Evolutionary conservation across 2,797 vertebrate genomes (phyloP).

Genomic region (Vipera latastei): DNA sequence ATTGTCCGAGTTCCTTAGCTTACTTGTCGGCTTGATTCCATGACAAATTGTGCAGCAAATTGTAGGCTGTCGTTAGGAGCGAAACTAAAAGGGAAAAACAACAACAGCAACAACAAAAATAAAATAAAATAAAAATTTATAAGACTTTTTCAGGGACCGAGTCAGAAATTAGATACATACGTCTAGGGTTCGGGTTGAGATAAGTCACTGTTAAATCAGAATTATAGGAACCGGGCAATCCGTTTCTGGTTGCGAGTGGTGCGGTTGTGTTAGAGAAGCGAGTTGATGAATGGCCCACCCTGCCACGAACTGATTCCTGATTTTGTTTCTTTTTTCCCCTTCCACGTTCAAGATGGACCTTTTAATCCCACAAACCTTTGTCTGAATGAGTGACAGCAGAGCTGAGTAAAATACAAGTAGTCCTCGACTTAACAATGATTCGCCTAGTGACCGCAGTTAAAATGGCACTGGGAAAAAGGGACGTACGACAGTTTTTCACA

Average conservation of each 20-base stretch:
- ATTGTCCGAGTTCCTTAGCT: neutral
- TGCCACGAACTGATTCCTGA: neutral
- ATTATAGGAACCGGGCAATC: no score
- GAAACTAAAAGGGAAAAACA: neutral
- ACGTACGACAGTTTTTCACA: neutral
- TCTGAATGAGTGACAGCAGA: neutral
- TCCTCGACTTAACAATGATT: neutral
- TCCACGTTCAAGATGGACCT: neutral
- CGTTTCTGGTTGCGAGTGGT: neutral
- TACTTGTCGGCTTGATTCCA: neutral
- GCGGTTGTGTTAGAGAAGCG: neutral
- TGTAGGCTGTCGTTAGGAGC: neutral
- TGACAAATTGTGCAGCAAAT: neutral
- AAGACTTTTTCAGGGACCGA: neutral
- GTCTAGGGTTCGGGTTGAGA: neutral
- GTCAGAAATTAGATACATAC: neutral
- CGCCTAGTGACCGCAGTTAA: neutral
- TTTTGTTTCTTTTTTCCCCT: no score
- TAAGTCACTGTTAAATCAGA: no score
- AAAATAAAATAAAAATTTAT: neutral
- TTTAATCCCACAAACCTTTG: accelerated
- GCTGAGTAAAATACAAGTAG: neutral
- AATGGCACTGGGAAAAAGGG: neutral
- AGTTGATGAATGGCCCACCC: neutral
- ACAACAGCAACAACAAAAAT: accelerated